Base-by-base conservation (phyloP, 1,140 invertebrate species). In the Heliothis virescens region DNA sequence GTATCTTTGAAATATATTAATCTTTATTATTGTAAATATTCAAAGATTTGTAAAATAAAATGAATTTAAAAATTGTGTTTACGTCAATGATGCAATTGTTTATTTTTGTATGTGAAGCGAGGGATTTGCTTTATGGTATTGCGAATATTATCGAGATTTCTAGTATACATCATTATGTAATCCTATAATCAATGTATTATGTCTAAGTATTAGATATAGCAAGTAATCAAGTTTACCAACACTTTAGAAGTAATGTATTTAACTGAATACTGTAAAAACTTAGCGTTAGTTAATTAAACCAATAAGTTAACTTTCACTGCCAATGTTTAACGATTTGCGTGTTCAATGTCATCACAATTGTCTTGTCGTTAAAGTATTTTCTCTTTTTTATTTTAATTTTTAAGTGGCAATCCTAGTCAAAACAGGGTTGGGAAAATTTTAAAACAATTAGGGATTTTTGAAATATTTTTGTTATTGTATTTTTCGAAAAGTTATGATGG, bases 321-420 rank as follows among this genome's bases (percentile, higher is more conserved):
- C 90, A 91, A 87, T 88, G 84, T 84, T 86, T 87, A 83, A 87
- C 72, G 79, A 82, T 81, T 77, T 67, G 52, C 71, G 79, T 83
- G 77, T 84, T 84, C 80, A 82, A 73, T 69, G 69, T 50, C 18
- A 82, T 83, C 79, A 67, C 67, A 81, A 69, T 63, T 47, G 69
- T 83, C 74, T 73, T 79, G 69, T 76, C 72, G 81, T 82, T 81
- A 72, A 34, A 71, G 53, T 81, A 72, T 72, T 79, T 69, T 53
- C 53, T 63, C 48, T 81, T 79, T 85, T 72, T 75, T 84, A 86
- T 85, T 72, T 75, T 84, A 86, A 87, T 75, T 82, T 82, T 87
- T 85, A 91, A 81, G 87, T 92, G 88, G 89, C 93, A 92, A 92
- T 93, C 93, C 93, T 94, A 94, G 93, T 94, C 93, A 94, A 83